Evolutionary conservation across 2,113 vertebrate species (phyloP).

Genomic region (Saguinus imperator): DNA sequence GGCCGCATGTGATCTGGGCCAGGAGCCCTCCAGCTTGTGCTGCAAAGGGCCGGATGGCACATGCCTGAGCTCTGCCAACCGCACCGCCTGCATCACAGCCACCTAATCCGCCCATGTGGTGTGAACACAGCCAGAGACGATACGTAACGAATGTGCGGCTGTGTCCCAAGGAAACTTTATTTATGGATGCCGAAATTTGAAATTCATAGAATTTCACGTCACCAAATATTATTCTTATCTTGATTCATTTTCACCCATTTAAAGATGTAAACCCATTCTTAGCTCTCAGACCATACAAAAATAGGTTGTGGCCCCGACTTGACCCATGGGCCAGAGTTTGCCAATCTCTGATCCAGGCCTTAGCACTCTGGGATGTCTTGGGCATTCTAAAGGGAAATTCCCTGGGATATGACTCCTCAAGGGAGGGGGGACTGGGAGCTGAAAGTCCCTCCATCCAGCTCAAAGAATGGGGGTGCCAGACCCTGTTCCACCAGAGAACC

Average conservation of each 20-base stretch:
- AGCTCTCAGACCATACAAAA: neutral
- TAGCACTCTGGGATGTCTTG: too few relatives aligned
- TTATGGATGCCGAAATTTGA: neutral
- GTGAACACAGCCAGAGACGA: accelerated
- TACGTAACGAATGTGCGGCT: accelerated
- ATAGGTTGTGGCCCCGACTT: too few relatives aligned
- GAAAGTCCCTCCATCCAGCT: neutral
- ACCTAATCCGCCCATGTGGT: accelerated
- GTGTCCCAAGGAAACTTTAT: neutral
- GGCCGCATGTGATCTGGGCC: neutral
- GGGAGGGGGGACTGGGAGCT: too few relatives aligned
- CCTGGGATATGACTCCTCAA: neutral
- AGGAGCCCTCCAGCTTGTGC: neutral
- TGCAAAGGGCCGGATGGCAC: neutral
- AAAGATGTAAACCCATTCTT: neutral
- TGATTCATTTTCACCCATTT: neutral
- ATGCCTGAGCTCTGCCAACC: neutral
- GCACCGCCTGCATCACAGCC: neutral
- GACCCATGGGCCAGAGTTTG: neutral
- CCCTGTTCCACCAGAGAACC: neutral
- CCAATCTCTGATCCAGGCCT: neutral
- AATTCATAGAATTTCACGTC: neutral
- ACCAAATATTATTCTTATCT: neutral
- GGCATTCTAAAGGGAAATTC: neutral
- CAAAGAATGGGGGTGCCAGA: neutral